phyloP scores from a whole-genome alignment of 2,888 invertebrate genomes.

The Platerodrilus igneus region DNA sequence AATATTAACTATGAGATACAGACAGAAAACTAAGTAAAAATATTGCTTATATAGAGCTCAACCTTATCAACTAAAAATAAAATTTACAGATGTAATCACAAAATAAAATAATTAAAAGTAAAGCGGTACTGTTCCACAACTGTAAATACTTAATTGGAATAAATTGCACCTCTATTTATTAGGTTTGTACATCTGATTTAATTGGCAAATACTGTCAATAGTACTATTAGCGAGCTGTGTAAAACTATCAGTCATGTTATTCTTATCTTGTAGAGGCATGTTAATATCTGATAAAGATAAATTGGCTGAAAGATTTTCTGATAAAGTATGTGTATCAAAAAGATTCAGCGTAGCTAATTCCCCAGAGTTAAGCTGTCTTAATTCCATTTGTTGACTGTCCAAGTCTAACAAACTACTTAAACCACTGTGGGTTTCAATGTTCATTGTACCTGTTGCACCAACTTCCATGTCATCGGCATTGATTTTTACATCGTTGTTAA shows the following conservation, averaged over 20 bases:
- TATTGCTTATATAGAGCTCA: too few relatives aligned
- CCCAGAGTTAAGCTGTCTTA: conserved; percentile 44
- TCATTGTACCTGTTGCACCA: conserved; percentile 19
- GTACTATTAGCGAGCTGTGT: conserved; percentile 50
- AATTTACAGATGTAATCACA: too few relatives aligned
- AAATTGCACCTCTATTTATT: conserved; percentile 7
- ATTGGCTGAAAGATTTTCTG: conserved; percentile 49
- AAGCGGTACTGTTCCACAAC: too few relatives aligned
- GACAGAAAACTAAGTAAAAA: too few relatives aligned
- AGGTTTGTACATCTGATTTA: conserved; percentile 20
- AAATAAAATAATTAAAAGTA: too few relatives aligned
- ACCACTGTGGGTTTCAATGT: conserved; percentile 29
- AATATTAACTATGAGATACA: too few relatives aligned
- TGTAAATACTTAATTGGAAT: too few relatives aligned
- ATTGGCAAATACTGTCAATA: conserved; percentile 45
- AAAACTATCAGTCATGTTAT: conserved; percentile 55
- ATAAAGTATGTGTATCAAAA: conserved; percentile 45
- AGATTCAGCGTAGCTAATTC: conserved; percentile 40
- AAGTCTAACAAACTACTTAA: conserved; percentile 43
- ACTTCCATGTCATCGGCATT: conserved; percentile 10
- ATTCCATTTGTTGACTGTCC: conserved; percentile 49
- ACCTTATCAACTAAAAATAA: too few relatives aligned
- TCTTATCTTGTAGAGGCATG: conserved; percentile 33
- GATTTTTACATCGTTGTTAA: conserved; percentile 14
- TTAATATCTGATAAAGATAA: conserved; percentile 48